phyloP scores from a whole-genome alignment of 2,113 vertebrate species.

The Gobiocypris rarus region DNA sequence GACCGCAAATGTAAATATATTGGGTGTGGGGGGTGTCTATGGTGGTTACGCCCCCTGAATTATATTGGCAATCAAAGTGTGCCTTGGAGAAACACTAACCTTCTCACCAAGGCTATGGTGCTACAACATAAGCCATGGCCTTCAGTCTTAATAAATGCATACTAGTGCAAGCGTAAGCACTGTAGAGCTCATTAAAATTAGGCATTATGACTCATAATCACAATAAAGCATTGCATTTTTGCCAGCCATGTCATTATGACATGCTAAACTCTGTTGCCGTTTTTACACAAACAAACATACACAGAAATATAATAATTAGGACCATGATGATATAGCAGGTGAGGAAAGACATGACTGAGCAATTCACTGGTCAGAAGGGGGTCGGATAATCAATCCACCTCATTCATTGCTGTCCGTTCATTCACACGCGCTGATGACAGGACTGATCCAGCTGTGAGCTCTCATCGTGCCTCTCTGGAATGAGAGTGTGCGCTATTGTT shows the following conservation, averaged over 20 bases:
- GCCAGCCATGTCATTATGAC: background rate
- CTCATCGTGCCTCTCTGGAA: background rate
- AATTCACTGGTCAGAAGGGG: background rate
- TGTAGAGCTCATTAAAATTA: background rate
- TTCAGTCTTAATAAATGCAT: slow-evolving; percentile 13
- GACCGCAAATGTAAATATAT: background rate
- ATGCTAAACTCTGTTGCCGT: background rate
- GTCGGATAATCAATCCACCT: slow-evolving; percentile 14
- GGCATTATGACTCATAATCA: slow-evolving; percentile 6
- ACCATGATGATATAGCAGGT: background rate
- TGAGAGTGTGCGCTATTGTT: background rate
- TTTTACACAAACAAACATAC: background rate
- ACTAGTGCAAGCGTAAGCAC: background rate
- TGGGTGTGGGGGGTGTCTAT: too few species aligned
- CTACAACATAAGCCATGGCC: slow-evolving; percentile 6
- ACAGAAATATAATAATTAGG: background rate
- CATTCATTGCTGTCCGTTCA: background rate
- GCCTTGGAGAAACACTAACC: slow-evolving; percentile 24
- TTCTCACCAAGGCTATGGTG: slow-evolving; percentile 21
- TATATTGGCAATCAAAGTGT: slow-evolving; percentile 6
- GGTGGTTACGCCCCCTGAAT: background rate
- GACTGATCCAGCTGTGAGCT: slow-evolving; percentile 21
- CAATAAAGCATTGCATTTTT: background rate
- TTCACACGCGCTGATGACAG: background rate
- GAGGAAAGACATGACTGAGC: background rate